These are phyloP conservation scores for Diplogasteroides magnus DNA, from an alignment of 1,140 invertebrate genomes.

Conservation along the genomic window DNA sequence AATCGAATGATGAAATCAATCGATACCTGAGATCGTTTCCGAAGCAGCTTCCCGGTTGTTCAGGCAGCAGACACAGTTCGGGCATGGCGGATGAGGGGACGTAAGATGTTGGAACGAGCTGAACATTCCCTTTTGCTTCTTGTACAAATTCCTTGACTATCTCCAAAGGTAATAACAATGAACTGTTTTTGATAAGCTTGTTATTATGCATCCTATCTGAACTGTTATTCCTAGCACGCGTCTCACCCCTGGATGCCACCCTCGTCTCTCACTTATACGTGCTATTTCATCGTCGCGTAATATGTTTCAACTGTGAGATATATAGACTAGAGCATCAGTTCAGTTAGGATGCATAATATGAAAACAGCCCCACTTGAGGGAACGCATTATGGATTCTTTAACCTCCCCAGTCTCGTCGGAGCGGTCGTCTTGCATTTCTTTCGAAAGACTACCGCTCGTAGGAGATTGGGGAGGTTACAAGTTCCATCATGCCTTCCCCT, in stretches of 20 bases:
- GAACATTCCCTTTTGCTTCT: slow-evolving; percentile 8
- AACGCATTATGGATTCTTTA: too few species aligned
- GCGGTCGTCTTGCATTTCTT: too few species aligned
- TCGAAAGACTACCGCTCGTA: slow-evolving; percentile 1
- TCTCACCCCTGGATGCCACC: too few species aligned
- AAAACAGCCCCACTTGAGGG: not conserved
- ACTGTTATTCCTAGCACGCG: too few species aligned
- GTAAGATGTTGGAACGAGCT: not conserved
- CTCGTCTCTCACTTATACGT: too few species aligned
- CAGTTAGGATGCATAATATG: too few species aligned
- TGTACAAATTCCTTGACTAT: not conserved
- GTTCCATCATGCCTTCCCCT: slow-evolving; percentile 9
- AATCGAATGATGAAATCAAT: not conserved
- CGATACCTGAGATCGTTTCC: slow-evolving; percentile 36
- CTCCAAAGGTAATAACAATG: slow-evolving; percentile 5
- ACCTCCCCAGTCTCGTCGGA: too few species aligned
- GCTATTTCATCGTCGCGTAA: too few species aligned
- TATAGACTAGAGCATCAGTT: too few species aligned
- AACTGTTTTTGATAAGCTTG: not conserved
- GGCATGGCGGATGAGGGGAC: slow-evolving; percentile 12
- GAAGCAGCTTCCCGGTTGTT: slow-evolving; percentile 49
- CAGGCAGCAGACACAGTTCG: slow-evolving; percentile 47
- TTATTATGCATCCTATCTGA: too few species aligned
- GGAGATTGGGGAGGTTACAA: too few species aligned
- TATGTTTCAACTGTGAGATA: too few species aligned